These are phyloP conservation scores for Melieria omissa DNA, from an alignment of 2,888 invertebrate species.

Conservation along the genomic window DNA sequence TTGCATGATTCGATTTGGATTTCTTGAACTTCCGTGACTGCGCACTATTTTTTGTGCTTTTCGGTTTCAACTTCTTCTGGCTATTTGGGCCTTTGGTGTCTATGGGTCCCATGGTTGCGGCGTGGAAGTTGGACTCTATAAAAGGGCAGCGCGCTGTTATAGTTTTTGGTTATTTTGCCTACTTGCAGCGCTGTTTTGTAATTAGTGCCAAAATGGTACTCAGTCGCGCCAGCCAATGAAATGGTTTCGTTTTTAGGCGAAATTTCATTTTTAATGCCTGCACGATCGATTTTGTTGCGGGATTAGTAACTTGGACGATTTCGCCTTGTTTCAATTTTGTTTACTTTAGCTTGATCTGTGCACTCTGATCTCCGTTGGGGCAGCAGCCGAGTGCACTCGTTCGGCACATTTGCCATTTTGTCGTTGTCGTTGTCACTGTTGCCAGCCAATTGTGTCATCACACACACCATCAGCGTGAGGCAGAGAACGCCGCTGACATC, in stretches of 20 bases:
- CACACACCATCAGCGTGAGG: conserved; percentile 18
- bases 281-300: conserved; percentile 5
- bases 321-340: background rate
- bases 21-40: conserved; percentile 41
- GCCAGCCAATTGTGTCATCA: conserved; percentile 23
- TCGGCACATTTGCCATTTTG: conserved; percentile 21
- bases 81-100: background rate
- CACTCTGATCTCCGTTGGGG: conserved; percentile 19
- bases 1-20: conserved; percentile 40
- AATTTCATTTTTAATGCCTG: conserved; percentile 11
- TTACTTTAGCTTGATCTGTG: conserved; percentile 1
- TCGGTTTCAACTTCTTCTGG: background rate
- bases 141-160: background rate
- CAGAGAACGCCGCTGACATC: conserved; percentile 5
- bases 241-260: background rate
- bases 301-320: background rate
- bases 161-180: background rate
- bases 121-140: background rate
- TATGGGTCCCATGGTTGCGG: background rate
- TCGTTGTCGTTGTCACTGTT: background rate
- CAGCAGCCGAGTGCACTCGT: conserved; percentile 8
- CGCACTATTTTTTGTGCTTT: conserved; percentile 11
- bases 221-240: background rate
- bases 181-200: conserved; percentile 22
- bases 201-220: conserved; percentile 26